A percentile compares a stretch with the other conserved stretches of the same genome.
Conservation (phyloP, 2,888 invertebrate species). For the Saturnia pavonia region DNA sequence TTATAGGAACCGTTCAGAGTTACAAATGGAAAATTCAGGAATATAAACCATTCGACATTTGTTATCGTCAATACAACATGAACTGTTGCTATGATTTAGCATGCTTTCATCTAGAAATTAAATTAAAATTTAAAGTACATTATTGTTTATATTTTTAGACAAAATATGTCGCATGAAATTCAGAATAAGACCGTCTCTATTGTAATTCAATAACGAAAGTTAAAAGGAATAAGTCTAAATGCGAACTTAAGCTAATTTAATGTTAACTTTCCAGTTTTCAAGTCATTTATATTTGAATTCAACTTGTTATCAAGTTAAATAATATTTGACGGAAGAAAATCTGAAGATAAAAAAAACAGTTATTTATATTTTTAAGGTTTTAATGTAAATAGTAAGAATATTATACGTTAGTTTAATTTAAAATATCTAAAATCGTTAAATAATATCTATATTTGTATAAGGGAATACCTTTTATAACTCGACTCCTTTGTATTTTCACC, state of each 20-base stretch:
- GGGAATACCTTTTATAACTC: no score
- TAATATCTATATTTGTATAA: no score
- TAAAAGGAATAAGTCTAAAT: constrained; percentile 35
- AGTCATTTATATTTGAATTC: constrained; percentile 34
- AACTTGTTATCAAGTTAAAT: constrained; percentile 40
- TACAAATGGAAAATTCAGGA: no score
- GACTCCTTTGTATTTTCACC: no score
- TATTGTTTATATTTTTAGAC: not conserved
- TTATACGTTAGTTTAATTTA: no score
- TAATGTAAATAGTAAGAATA: no score
- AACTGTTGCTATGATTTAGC: not conserved
- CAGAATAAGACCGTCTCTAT: constrained; percentile 35
- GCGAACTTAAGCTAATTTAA: constrained; percentile 36
- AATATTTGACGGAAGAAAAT: constrained; percentile 22
- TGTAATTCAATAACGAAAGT: constrained; percentile 42
- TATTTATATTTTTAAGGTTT: no score
- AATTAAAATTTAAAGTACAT: not conserved
- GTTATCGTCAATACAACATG: not conserved
- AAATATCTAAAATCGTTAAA: no score
- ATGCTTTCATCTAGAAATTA: no score
- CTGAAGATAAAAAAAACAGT: no score
- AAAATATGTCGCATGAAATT: not conserved
- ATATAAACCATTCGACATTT: no score
- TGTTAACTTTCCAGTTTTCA: constrained; percentile 38
- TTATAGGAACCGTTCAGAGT: no score